These are phyloP conservation scores for Pogonophryne albipinna DNA, from an alignment of 2,797 vertebrate genomes.

Conservation along the genomic window DNA sequence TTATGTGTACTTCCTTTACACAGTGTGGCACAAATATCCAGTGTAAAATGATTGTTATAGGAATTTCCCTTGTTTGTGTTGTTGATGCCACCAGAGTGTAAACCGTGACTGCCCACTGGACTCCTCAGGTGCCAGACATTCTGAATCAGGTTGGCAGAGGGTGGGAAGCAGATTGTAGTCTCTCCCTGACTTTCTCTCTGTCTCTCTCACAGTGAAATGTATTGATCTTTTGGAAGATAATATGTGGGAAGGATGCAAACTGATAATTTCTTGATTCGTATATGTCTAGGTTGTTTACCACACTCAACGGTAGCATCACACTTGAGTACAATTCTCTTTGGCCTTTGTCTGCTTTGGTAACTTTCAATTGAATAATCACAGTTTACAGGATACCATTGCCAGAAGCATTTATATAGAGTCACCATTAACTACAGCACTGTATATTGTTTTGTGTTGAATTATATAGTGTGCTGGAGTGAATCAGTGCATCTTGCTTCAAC, in stretches of 20 bases:
- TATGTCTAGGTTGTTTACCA: constrained; percentile 27
- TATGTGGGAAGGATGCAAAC: constrained; percentile 28
- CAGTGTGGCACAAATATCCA: background rate
- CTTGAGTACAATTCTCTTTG: background rate
- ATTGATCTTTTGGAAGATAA: constrained; percentile 25
- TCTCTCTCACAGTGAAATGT: constrained; percentile 21
- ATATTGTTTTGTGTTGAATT: background rate
- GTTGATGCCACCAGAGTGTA: constrained; percentile 19
- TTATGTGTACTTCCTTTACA: background rate
- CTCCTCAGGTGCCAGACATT: constrained; percentile 44
- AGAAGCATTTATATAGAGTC: background rate
- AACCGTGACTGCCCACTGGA: constrained; percentile 24
- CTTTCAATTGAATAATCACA: background rate
- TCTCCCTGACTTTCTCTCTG: constrained; percentile 11
- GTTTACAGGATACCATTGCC: background rate
- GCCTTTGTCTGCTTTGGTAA: background rate
- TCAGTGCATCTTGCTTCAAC: background rate
- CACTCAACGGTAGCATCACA: background rate
- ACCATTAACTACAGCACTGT: background rate
- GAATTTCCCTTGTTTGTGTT: background rate
- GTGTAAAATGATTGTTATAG: background rate
- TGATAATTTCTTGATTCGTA: constrained; percentile 10
- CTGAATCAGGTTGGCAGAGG: constrained; percentile 21
- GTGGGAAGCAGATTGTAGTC: constrained; percentile 30
- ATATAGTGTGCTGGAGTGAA: background rate